Evolutionary conservation across 2,888 invertebrate genomes (phyloP), one percentile per base, ranked within the genome.

Genomic region (Spilosoma lubricipeda): DNA sequence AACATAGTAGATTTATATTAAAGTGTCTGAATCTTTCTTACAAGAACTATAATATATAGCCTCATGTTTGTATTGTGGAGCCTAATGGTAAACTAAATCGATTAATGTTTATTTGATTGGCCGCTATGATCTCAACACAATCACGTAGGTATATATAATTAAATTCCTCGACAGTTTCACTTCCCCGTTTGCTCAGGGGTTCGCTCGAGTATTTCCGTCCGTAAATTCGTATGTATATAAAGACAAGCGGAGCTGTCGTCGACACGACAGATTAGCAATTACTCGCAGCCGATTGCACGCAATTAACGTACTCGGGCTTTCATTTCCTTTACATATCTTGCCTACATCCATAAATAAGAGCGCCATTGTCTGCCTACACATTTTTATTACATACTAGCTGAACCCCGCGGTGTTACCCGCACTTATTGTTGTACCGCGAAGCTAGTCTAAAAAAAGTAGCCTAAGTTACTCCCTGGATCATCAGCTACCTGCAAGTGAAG

Each of bases 211-310:
- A 72, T 78, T 77, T 73, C 56, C 73, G 71, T 78, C 73, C 30
- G 67, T 79, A 70, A 68, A 74, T 75, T 77, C 84, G 81, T 84
- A 83, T 82, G 85, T n/a, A 56, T 56, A n/a, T 82, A 77, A 84
- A 88, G 83, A 86, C 88, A 84, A 87, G 80, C 84, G 85, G 81
- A 80, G 78, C 85, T 83, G 86, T 87, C 87, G 86, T 80, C 86
- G 82, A 78, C 83, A 84, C 86, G 84, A 83, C 85, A 90, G 90
- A 93, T 93, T 90, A 91, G 88, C 92, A 92, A 93, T 93, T 91
- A 91, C 90, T 87, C 88, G 85, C 87, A 90, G 83, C 87, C 90
- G 91, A 92, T 91, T 91, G 91, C 90, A 82, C 88, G 90, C 90
- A 90, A 92, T 92, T 92, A 91, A 88, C 88, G 85, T 86, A 82